These are phyloP conservation scores for Drosophila fuyamai DNA, from an alignment of 1,140 invertebrate species.

Conservation along the genomic window DNA sequence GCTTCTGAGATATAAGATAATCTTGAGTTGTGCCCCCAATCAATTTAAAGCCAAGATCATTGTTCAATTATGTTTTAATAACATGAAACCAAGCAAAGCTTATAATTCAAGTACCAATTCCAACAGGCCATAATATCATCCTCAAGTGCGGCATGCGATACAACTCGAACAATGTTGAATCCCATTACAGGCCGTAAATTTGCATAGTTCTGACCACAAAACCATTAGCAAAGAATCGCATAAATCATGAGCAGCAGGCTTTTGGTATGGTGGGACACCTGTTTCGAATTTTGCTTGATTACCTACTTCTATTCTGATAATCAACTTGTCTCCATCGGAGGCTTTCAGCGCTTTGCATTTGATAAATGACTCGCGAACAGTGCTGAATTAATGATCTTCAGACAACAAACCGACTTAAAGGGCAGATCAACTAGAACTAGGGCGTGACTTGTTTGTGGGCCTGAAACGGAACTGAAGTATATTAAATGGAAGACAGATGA, in stretches of 20 bases:
- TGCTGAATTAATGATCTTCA: conserved; percentile 31
- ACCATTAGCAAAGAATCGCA: conserved; percentile 20
- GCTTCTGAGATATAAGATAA: background rate
- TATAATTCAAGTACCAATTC: conserved; percentile 13
- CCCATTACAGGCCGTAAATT: conserved; percentile 34
- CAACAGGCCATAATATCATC: conserved; percentile 5
- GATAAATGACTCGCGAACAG: conserved; percentile 17
- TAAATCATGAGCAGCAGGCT: conserved; percentile 27
- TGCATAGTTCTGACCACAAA: conserved; percentile 36
- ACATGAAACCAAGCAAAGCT: conserved; percentile 17
- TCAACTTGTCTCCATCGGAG: conserved; percentile 25
- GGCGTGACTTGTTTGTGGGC: conserved; percentile 17
- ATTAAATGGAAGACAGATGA: background rate
- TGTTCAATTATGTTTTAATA: conserved; percentile 32
- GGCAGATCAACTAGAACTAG: conserved; percentile 4
- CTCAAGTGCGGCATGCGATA: conserved; percentile 22
- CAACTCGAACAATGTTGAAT: conserved; percentile 7
- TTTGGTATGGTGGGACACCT: conserved; percentile 33
- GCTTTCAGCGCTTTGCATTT: conserved; percentile 31
- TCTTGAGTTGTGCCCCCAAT: conserved; percentile 5
- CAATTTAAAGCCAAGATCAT: conserved; percentile 24
- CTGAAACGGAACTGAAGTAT: conserved; percentile 16
- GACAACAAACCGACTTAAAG: conserved; percentile 8
- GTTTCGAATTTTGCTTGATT: conserved; percentile 28
- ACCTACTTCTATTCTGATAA: conserved; percentile 25